Percentiles rank a stretch among this genome's conserved stretches.
Evolutionary conservation across 1,140 invertebrate genomes (phyloP).

Genomic region (Zelostemma sp.): DNA sequence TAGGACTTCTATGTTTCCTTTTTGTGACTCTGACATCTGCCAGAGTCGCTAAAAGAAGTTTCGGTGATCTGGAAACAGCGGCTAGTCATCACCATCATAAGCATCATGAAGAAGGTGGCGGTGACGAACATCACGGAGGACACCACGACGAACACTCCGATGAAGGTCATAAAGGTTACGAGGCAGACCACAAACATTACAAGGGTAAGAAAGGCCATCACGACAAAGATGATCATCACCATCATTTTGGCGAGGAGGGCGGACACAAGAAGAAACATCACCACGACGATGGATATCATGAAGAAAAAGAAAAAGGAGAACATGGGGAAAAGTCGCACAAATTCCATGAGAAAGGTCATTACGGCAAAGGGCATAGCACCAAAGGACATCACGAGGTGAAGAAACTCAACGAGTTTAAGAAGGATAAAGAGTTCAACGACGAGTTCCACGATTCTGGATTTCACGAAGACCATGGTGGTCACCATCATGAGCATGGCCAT

Average conservation of each 20-base stretch:
- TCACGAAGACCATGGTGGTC: slow-evolving; percentile 82
- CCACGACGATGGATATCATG: slow-evolving; percentile 77
- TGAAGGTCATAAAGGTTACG: slow-evolving; percentile 72
- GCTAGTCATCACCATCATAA: slow-evolving; percentile 26
- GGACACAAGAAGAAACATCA: slow-evolving; percentile 76
- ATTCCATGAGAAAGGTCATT: slow-evolving; percentile 76
- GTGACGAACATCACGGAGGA: slow-evolving; percentile 68
- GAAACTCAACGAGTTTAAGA: slow-evolving; percentile 79
- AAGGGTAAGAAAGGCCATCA: slow-evolving; percentile 78
- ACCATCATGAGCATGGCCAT: slow-evolving; percentile 79
- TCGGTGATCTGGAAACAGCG: slow-evolving; percentile 3
- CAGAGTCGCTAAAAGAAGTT: not conserved
- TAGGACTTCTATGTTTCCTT: slow-evolving; percentile 23
- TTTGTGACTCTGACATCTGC: slow-evolving; percentile 12
- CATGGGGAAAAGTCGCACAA: slow-evolving; percentile 77
- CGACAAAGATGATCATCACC: slow-evolving; percentile 76
- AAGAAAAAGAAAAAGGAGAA: slow-evolving; percentile 73
- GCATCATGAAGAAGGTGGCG: slow-evolving; percentile 69
- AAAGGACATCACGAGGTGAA: slow-evolving; percentile 78
- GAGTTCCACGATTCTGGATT: slow-evolving; percentile 86
- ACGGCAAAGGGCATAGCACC: slow-evolving; percentile 77
- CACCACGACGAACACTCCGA: slow-evolving; percentile 72
- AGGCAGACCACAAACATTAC: slow-evolving; percentile 74
- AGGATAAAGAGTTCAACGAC: slow-evolving; percentile 81
- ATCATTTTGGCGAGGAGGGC: slow-evolving; percentile 75